Base-by-base conservation (phyloP, 2,888 invertebrate species). In the Arctia plantaginis region DNA sequence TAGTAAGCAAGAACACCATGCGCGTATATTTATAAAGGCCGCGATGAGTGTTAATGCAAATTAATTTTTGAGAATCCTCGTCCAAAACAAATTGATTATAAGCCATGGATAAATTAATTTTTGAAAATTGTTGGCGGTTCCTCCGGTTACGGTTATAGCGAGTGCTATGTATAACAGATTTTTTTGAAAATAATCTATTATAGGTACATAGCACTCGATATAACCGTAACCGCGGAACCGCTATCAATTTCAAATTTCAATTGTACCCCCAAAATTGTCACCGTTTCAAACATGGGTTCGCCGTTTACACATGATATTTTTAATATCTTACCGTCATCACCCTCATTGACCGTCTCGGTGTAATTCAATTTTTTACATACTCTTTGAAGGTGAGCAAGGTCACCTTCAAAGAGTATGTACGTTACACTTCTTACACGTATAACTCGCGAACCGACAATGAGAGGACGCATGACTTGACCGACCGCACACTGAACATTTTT, bases 131-230 rank as follows among this genome's bases (percentile, higher is more conserved):
- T 41, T 41, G 41, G 27, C 55, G n/a, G n/a, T n/a, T n/a, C 18
- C 23, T 3, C 15, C n/a, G n/a, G n/a, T n/a, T n/a, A n/a, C n/a
- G n/a, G n/a, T n/a, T n/a, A n/a, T n/a, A n/a, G n/a, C n/a, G n/a
- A n/a, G 35, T 35, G 35, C 35, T 35, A 35, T 6, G 3, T 35
- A 35, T 35, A 35, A 35, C 35, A 35, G 3, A 35, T 41, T 6
- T 41, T 23, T 23, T 55, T 2, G 10, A 55, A n/a, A n/a, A n/a
- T n/a, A 8, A n/a, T 23, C 23, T 55, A n/a, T 23, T 55, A 55
- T 55, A n/a, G n/a, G n/a, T n/a, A 55, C 23, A n/a, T 55, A n/a
- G 55, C 55, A 55, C n/a, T 55, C 55, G 55, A 55, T 81, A n/a
- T 55, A 10, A 55, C 55, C 55, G 55, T 55, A 1, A 55, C 23